Evolutionary conservation across 2,797 vertebrate species (phyloP).

Genomic region (Columba guinea): DNA sequence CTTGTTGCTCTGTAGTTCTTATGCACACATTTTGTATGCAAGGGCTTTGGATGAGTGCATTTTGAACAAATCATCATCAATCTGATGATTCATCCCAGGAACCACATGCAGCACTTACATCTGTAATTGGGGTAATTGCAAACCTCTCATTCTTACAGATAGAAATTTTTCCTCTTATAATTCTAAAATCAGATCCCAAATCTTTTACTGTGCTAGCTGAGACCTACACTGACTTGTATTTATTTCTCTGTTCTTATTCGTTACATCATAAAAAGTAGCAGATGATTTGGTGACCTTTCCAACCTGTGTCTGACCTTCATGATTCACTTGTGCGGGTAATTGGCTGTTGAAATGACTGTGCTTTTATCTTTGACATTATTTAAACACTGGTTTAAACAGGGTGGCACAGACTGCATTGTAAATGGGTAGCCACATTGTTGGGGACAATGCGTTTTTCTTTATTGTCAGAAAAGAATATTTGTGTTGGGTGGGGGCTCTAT

Average conservation of each 20-base stretch:
- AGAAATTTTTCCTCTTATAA: constrained; percentile 8
- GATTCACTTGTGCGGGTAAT: constrained; percentile 66
- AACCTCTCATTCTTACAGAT: constrained; percentile 40
- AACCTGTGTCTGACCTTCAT: constrained; percentile 61
- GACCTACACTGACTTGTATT: not conserved
- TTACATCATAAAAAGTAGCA: constrained; percentile 14
- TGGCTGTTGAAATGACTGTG: constrained; percentile 54
- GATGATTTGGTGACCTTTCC: constrained; percentile 58
- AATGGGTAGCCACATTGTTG: constrained; percentile 6
- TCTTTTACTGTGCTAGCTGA: not conserved
- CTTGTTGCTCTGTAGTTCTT: constrained; percentile 14
- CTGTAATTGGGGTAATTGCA: constrained; percentile 46
- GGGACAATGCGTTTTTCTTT: constrained; percentile 34
- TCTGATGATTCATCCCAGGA: constrained; percentile 59
- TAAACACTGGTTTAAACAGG: constrained; percentile 46
- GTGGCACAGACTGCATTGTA: constrained; percentile 18
- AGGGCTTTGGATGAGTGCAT: not conserved
- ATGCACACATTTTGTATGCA: not conserved
- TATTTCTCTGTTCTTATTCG: constrained; percentile 19
- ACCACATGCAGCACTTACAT: not conserved
- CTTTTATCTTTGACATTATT: constrained; percentile 61
- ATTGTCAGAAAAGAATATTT: constrained; percentile 14
- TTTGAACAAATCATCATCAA: constrained; percentile 52
- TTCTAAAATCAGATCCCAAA: constrained; percentile 17
- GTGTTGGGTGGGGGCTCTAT: not conserved